Conservation (phyloP, 2,888 invertebrate genomes). For the Drosophila prostipennis region DNA sequence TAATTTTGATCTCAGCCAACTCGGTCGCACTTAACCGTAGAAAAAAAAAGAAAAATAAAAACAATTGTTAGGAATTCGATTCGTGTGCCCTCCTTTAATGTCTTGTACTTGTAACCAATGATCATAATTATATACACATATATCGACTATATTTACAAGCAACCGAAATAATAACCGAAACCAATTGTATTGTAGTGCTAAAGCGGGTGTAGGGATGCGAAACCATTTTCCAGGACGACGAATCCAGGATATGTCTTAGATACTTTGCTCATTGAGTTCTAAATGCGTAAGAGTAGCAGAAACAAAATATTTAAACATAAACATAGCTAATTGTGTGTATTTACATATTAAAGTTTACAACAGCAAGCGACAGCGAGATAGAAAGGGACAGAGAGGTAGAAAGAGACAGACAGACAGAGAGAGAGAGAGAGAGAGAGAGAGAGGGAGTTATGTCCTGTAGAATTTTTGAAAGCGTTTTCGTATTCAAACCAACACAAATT, state of each 20-base stretch:
- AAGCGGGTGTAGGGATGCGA: not conserved
- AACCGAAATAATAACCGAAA: constrained; percentile 38
- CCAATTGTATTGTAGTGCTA: constrained; percentile 39
- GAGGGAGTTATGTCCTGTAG: constrained; percentile 50
- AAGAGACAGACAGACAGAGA: not conserved
- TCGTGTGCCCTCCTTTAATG: constrained; percentile 69
- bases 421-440: not conserved
- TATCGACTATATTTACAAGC: constrained; percentile 47
- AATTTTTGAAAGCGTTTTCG: constrained; percentile 66
- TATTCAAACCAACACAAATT: constrained; percentile 46
- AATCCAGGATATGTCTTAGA: constrained; percentile 45
- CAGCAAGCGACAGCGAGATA: constrained; percentile 2
- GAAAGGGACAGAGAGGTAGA: not conserved
- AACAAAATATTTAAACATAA: constrained; percentile 31
- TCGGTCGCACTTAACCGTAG: constrained; percentile 19
- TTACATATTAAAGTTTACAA: constrained; percentile 79
- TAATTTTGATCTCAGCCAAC: constrained; percentile 15
- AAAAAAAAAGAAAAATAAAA: not conserved
- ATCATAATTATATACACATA: constrained; percentile 31
- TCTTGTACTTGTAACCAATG: constrained; percentile 49
- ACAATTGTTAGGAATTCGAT: constrained; percentile 35
- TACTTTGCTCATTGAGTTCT: constrained; percentile 69
- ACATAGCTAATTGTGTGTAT: constrained; percentile 71
- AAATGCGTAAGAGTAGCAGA: constrained; percentile 40
- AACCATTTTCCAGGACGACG: constrained; percentile 9